phyloP scores from a whole-genome alignment of 2,113 vertebrate species.

The Canis aureus region DNA sequence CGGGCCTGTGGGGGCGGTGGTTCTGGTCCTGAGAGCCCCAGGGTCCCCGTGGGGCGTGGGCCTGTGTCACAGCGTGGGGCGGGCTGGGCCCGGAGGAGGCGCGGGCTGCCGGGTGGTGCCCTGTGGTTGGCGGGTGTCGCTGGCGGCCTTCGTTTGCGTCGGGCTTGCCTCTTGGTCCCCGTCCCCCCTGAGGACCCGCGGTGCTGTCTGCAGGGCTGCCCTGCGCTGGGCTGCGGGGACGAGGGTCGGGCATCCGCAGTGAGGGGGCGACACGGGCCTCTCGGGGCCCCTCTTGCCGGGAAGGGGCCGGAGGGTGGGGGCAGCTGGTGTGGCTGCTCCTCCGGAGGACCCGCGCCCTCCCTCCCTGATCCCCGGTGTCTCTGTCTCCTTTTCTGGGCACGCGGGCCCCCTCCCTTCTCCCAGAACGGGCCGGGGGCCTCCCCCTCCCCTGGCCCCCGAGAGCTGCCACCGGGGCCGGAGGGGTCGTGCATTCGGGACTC shows the following conservation, averaged over 20 bases:
- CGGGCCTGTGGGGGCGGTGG: rapidly evolving
- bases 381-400: not conserved
- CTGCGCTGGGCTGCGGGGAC: not conserved
- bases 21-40: not conserved
- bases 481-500: not conserved
- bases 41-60: rapidly evolving
- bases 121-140: rapidly evolving
- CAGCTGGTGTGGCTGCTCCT: too few relatives aligned
- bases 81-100: too few relatives aligned
- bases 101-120: not conserved
- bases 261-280: rapidly evolving
- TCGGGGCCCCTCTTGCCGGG: not conserved
- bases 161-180: not conserved
- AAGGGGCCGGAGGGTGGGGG: too few relatives aligned
- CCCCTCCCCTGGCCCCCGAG: too few relatives aligned
- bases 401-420: not conserved
- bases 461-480: not conserved
- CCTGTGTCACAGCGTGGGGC: rapidly evolving
- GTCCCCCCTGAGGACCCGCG: too few relatives aligned
- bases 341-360: not conserved
- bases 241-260: not conserved
- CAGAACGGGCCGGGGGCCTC: not conserved
- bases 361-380: not conserved
- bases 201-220: not conserved
- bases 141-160: not conserved